Conservation (phyloP, 2,888 invertebrate species). For the Eupithecia subfuscata region DNA sequence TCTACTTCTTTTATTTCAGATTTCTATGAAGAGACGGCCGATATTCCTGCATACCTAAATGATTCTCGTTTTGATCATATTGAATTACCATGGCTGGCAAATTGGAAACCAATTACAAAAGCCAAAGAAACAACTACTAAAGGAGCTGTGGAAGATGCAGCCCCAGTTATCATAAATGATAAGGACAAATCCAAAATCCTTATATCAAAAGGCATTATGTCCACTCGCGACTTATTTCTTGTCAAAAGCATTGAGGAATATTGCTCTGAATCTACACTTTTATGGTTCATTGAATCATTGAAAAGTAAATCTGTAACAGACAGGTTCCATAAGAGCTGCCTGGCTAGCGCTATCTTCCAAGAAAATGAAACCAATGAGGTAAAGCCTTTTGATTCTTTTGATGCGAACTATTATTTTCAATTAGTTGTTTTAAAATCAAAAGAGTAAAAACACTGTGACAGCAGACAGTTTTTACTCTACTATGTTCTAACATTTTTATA, state of each 20-base stretch:
- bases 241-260: constrained; percentile 53
- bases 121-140: constrained; percentile 3
- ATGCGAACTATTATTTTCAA: constrained; percentile 33
- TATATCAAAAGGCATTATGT: constrained; percentile 43
- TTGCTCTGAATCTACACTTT: constrained; percentile 47
- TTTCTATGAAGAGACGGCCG: constrained; percentile 52
- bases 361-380: not conserved
- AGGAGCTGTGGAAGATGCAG: not conserved
- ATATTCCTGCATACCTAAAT: constrained; percentile 58
- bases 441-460: too few relatives aligned
- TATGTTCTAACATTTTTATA: not conserved
- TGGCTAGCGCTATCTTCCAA: constrained; percentile 29
- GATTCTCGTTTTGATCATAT: constrained; percentile 53
- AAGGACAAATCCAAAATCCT: constrained; percentile 23
- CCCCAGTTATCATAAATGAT: constrained; percentile 3
- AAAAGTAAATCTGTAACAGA: constrained; percentile 23
- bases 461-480: not conserved
- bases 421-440: constrained; percentile 12
- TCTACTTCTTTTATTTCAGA: constrained; percentile 46
- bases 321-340: constrained; percentile 33
- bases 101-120: constrained; percentile 24
- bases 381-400: not conserved
- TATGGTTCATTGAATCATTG: constrained; percentile 55
- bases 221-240: constrained; percentile 54
- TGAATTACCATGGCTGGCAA: constrained; percentile 31